These are phyloP conservation scores for Brachionichthys hirsutus DNA, from an alignment of 2,113 vertebrate species.

Conservation along the genomic window DNA sequence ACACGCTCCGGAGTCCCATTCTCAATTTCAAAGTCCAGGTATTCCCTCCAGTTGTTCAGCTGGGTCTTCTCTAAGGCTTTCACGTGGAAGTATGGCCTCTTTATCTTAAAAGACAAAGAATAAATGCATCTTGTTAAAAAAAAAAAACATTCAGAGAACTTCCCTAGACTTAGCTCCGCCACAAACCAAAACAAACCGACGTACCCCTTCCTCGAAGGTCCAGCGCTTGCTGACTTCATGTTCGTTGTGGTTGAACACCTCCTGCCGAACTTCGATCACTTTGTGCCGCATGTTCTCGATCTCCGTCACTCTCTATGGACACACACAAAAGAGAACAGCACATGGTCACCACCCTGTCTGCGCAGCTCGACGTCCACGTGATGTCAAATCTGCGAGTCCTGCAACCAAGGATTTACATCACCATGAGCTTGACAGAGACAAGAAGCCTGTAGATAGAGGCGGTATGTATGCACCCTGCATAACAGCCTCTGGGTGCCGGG, in stretches of 20 bases:
- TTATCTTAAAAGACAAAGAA: slow-evolving; percentile 80
- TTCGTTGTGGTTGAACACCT: slow-evolving; percentile 97
- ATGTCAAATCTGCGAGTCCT: slow-evolving; percentile 73
- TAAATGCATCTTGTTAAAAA: background rate
- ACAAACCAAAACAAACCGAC: slow-evolving; percentile 24
- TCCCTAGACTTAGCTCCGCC: too few relatives aligned
- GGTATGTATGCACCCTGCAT: slow-evolving; percentile 75
- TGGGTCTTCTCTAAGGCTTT: slow-evolving; percentile 98
- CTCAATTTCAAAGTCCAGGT: slow-evolving; percentile 99
- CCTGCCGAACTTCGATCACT: slow-evolving; percentile 94
- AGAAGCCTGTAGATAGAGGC: slow-evolving; percentile 69
- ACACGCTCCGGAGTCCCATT: slow-evolving; percentile 96
- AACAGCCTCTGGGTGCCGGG: slow-evolving; percentile 69
- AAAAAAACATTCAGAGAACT: background rate
- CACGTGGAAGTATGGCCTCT: slow-evolving; percentile 98
- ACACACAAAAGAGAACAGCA: slow-evolving; percentile 29
- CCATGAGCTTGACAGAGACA: slow-evolving; percentile 73
- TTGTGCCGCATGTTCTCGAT: slow-evolving; percentile 99
- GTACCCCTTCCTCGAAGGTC: slow-evolving; percentile 97
- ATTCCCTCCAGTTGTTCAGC: slow-evolving; percentile 99
- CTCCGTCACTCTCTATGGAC: slow-evolving; percentile 90
- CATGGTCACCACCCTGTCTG: slow-evolving; percentile 22
- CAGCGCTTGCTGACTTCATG: slow-evolving; percentile 99
- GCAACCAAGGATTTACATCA: slow-evolving; percentile 79
- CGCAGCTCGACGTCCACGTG: slow-evolving; percentile 55